Evolutionary conservation across 2,113 vertebrate genomes (phyloP), one percentile per base, ranked within the genome.

Genomic region (Paraplagusia blochii): DNA sequence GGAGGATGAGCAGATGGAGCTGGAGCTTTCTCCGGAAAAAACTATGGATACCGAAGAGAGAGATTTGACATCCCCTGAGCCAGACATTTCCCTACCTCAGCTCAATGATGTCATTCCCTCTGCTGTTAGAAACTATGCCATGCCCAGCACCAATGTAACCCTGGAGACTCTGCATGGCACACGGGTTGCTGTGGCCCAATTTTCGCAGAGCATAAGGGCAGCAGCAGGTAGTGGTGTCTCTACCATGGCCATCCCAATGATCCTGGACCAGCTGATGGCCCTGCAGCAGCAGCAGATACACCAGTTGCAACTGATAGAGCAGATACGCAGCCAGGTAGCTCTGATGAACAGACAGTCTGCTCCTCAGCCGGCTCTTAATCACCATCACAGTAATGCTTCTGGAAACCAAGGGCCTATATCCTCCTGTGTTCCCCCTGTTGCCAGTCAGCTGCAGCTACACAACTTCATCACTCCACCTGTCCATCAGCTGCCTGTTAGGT

Each of bases 91-190:
- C 66, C 93, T 95, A 90, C 93, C 93, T 90, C 94, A 85, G 81
- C 88, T 91, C 67, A 88, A 92, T 1, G 86, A 89, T 56, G 70
- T 77, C 19, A 88, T 92, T 72, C 90, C 92, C 19, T 76, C 92
- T 45, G 85, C 93, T 66, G 77, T 85, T 71, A 85, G 90, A 13
- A 88, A 79, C 77, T 97, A 97, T 66, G 74, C 80, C 80, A 95
- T 97, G 93, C 96, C 97, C 76, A 98, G 91, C 92, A 99, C 97
- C 85, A 99, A 99, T 9, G 97, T 99, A 74, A 99, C 97, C 0
- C 85, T 99, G 80, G 97, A 99, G 92, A 95, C 97, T 10, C 90
- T 99, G 79, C 93, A 99, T 64, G 93, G 97, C 85, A 99, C 97
- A 7, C 94, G 95, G 69, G 97, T 99, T 80, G 97, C 96, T 0